Base-by-base conservation (phyloP, 2,797 vertebrate species). In the Cheirogaleus major region DNA sequence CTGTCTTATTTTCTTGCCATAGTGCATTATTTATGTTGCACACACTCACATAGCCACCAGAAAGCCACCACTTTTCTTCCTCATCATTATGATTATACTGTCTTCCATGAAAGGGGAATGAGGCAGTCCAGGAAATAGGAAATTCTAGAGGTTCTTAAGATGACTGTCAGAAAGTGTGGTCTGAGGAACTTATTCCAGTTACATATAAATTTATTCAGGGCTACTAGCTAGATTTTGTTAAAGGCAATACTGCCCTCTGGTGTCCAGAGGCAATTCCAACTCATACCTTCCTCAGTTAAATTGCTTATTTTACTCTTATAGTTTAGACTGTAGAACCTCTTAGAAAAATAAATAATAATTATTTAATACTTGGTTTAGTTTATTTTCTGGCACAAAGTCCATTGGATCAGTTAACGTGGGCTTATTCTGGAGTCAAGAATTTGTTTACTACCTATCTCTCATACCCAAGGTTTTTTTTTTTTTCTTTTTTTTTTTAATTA, bases 181-280 rank as follows among this genome's bases (percentile, higher is more conserved):
- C 35, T 91, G 48, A 93, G 63, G 79, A 63, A 92, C 23, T 30
- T 69, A 38, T 11, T 92, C 38, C 85, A 25, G 32, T 5, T 81
- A 0, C n/a, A 0, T 75, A 41, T 84, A 86, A 45, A 89, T 93
- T 69, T 91, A 45, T 90, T 75, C 27, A 45, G 23, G 1, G 5
- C 38, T 27, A 52, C 38, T 85, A 59, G 3, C 27, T 90, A 30
- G 48, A 69, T 80, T 88, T 95, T 30, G 38, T 79, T 92, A 90
- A 97, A 86, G 45, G n/a, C 98, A 97, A 93, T 41, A 96, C 98
- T 98, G 98, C 98, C 98, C 98, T 97, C 98, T 96, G 11, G 96
- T 98, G 98, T 89, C 52, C 89, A 93, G 45, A 91, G 35, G 38
- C 15, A 79, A 41, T 93, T 91, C 6, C 52, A 90, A 32, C 1